Percentiles rank a stretch among this genome's conserved stretches.
These are phyloP conservation scores for Pipistrellus pipistrellus DNA, from an alignment of 2,797 vertebrate species.

Conservation along the genomic window DNA sequence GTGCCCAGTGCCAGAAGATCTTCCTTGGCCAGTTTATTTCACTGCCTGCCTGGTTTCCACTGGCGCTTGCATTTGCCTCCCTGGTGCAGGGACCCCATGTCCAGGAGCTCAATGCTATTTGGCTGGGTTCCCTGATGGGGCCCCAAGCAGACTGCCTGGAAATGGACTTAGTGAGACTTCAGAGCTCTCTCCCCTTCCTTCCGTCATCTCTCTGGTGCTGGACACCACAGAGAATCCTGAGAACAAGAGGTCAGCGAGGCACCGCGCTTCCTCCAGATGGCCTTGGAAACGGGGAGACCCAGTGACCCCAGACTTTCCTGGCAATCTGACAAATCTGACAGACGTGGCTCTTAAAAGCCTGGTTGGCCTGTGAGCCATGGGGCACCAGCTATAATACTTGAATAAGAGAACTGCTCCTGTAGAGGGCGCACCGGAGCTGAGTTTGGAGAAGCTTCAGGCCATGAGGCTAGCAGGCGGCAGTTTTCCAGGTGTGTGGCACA, in stretches of 20 bases:
- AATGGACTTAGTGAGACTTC: not conserved
- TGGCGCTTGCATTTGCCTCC: not conserved
- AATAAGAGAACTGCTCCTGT: not conserved
- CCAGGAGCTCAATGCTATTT: not conserved
- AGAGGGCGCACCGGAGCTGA: not conserved
- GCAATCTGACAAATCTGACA: not conserved
- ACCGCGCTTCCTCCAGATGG: not conserved
- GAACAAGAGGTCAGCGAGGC: not conserved
- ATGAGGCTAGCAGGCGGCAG: not conserved
- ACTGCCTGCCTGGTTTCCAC: not conserved
- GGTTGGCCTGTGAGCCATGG: not conserved
- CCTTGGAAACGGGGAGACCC: not conserved
- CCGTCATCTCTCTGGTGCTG: not conserved
- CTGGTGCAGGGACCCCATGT: not conserved
- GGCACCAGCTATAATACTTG: rapidly evolving
- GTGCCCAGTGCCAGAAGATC: not conserved
- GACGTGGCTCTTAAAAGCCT: not conserved
- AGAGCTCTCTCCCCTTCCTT: not conserved
- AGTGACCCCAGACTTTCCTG: not conserved
- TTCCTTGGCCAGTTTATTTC: not conserved
- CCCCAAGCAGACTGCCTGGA: not conserved
- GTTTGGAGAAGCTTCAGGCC: not conserved
- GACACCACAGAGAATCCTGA: not conserved
- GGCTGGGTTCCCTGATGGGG: not conserved
- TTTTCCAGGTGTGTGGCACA: not conserved